Percentiles rank a stretch among this genome's conserved stretches.
Conservation (phyloP, 2,797 vertebrate species). For the Sebastes ruberrimus region DNA sequence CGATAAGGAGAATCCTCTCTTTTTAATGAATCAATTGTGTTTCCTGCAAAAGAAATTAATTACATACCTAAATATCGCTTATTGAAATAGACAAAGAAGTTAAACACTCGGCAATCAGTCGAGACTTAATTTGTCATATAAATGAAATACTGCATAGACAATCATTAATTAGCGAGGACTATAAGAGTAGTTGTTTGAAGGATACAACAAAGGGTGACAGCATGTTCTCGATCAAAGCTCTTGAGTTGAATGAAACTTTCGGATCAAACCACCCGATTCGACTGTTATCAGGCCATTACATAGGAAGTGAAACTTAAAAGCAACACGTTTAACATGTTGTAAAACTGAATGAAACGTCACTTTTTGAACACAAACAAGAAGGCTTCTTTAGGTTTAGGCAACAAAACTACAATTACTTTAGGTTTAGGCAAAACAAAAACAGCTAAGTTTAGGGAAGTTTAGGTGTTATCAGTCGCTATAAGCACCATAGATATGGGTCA, state of each 20-base stretch:
- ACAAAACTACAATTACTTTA: too few species aligned
- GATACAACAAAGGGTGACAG: slow-evolving; percentile 64
- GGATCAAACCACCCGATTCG: slow-evolving; percentile 20
- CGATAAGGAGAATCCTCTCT: slow-evolving; percentile 80
- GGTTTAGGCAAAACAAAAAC: too few species aligned
- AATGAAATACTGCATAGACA: slow-evolving; percentile 73
- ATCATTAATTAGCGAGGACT: slow-evolving; percentile 76
- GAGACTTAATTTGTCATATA: slow-evolving; percentile 75
- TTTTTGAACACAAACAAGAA: too few species aligned
- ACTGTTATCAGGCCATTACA: too few species aligned
- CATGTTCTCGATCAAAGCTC: slow-evolving; percentile 60
- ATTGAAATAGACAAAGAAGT: slow-evolving; percentile 82
- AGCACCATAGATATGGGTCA: too few species aligned
- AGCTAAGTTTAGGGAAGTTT: too few species aligned
- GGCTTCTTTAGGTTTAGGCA: too few species aligned
- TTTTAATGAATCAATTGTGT: slow-evolving; percentile 88
- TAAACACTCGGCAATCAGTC: slow-evolving; percentile 76
- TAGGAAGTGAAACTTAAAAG: too few species aligned
- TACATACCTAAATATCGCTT: slow-evolving; percentile 82
- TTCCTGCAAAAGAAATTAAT: slow-evolving; percentile 83
- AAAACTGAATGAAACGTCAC: too few species aligned
- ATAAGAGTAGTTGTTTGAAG: slow-evolving; percentile 69
- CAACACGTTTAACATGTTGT: too few species aligned
- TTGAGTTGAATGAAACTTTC: slow-evolving; percentile 41
- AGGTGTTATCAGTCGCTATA: too few species aligned